Evolutionary conservation across 2,888 invertebrate species (phyloP), one percentile per base, ranked within the genome.

Genomic region (Tridacna crocea): DNA sequence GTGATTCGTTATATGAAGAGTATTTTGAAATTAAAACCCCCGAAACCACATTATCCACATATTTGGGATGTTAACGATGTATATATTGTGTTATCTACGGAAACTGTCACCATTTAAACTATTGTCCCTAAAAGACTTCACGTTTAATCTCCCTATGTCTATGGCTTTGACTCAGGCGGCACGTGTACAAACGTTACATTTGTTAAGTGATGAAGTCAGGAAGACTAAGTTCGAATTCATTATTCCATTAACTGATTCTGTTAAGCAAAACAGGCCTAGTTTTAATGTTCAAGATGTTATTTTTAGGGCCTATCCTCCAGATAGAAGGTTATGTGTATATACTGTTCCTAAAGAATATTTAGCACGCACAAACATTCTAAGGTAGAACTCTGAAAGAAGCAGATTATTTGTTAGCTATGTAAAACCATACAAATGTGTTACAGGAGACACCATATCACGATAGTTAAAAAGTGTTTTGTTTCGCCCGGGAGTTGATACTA

Each of bases 221-320:
- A 73, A 73, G 73, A 24, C 17, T 8, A 27, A 58, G 11, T 75
- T 19, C 15, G 55, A 55, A 19, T 55, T 55, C 55, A 19, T 55
- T 55, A 19, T 55, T 55, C 15, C 66, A 63, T 85, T 78, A 48
- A 22, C 26, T 27, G 24, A 19, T 1, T 76, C 58, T 8, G 48
- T 80, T 19, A 76, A 80, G 24, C 76, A 80, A 36, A 73, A 68
- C 55, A 61, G 77, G 12, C 77, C 77, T 46, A 47, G 70, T 70
- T 70, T 19, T 27, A 66, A 66, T 26, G 12, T 24, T 27, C 11
- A 24, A 26, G 17, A 15, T 27, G 13, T 66, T 26, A 27, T 12
- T 66, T 66, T 66, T 66, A 66, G 26, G 19, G 66, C 66, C 26
- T 66, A 15, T 36, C 66, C 66, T 66, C 66, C 66, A 66, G 55